Evolutionary conservation across 2,113 vertebrate species (phyloP), one percentile per base, ranked within the genome.

Genomic region (Clinocottus analis): DNA sequence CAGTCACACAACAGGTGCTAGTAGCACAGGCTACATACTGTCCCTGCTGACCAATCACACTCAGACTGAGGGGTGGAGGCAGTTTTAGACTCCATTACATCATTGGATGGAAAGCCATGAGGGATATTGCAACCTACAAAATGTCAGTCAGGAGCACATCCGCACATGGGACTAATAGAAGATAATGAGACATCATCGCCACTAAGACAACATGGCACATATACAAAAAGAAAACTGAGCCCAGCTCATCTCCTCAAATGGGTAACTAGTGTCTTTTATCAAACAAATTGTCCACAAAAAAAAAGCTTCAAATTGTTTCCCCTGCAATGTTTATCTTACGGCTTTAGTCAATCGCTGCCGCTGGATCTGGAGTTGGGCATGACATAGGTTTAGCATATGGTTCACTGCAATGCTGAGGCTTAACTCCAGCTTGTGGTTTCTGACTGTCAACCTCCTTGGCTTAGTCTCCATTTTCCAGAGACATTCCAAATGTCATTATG

Each of bases 401-500:
- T 91, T 93, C 91, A 89, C 80, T 92, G 90, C 91, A 90, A 85
- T 75, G 79, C 88, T 74, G 80, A 85, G 86, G 91, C 90, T 93
- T 90, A 89, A 88, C 89, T 90, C 86, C 80, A 89, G 87, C 86
- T 90, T 90, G 92, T 85, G 91, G 92, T 92, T 92, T 91, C 82
- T 91, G 88, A 92, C 89, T 90, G 90, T 88, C 90, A 91, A 90
- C 91, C 87, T 89, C 78, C 72, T 82, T 86, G 85, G 88, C 86
- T 91, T 83, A 87, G 85, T 62, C 84, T 88, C 74, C 79, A 61
- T 88, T 92, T 91, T 93, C 90, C 87, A 82, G 65, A 89, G 87
- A 92, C 87, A 85, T 92, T 92, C 90, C 89, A 89, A 90, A 91
- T 87, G 91, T 90, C 85, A 92, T 91, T 91, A 91, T 87, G 78